Base-by-base conservation (phyloP, 2,113 vertebrate species). In the Girardinichthys multiradiatus region DNA sequence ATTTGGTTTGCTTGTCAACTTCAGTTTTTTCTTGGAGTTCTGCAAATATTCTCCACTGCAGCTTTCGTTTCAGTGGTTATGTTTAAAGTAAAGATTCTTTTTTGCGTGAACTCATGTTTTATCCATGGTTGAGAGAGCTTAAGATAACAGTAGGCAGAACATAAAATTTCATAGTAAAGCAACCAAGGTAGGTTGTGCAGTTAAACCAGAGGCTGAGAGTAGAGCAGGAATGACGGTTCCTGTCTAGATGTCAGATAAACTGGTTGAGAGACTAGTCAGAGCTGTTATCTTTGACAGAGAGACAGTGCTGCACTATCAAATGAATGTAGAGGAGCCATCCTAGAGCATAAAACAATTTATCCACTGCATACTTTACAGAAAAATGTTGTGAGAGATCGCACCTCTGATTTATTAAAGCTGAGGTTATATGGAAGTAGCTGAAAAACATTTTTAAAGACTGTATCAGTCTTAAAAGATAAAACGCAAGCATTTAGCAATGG, bases 101-200 rank as follows among this genome's bases (percentile, higher is more conserved):
- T 35, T 5, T 35, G 35, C n/a, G 35, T 35, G 5, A 51, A 51
- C 21, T 51, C 5, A 21, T 51, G 45, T 51, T 24, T 51, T 65
- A 88, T 84, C 65, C 68, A 30, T 59, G 51, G 76, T 64, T 72
- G 70, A 83, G 68, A 79, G 61, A 66, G 66, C 30, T 64, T 61
- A 71, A 82, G 58, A 51, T 66, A 77, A 84, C 79, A 81, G 14
- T 66, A 59, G 76, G 51, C 1, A 14, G 69, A 87, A 73, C 39
- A 73, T 86, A 73, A 76, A n/a, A 84, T 84, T 86, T 78, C 19
- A 45, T 29, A 63, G n/a, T 51, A 33, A 30, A 51, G 57, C 30
- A 61, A 62, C 74, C 24, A 26, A 60, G n/a, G 14, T 60, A 64
- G 62, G 24, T 37, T 48, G 29, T 17, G 30, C 21, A 66, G n/a